Evolutionary conservation across 2,113 vertebrate genomes (phyloP), one percentile per base, ranked within the genome.

Genomic region (Dasypus novemcinctus): DNA sequence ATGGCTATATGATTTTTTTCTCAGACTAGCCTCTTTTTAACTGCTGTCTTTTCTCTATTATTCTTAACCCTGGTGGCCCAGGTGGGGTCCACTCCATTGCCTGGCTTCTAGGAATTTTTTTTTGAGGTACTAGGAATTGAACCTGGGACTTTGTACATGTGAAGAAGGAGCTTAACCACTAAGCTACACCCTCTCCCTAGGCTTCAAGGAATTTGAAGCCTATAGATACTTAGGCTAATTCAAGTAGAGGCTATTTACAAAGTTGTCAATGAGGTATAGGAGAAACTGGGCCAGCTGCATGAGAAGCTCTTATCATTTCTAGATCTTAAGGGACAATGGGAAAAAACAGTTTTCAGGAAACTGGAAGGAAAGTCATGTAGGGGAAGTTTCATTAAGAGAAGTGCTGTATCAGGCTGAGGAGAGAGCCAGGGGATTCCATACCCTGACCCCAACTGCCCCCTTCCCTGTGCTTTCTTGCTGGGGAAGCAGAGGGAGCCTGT

Each of bases 351-450:
- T n/a, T 38, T 4, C 7, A 25, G 75, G 20, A 63, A 14, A 41
- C 2, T 17, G 15, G 57, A 43, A 72, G 43, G 69, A 49, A 21
- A 49, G 7, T 21, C 20, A 13, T 31, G 1, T 4, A n/a, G 36
- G 11, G 11, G 27, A 59, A 61, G 38, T 43, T 11, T 54, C 64
- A 38, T 14, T 64, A 27, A n/a, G 78, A 43, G 9, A n/a, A 38
- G 17, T 38, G 25, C 7, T 59, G 5, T 20, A n/a, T n/a, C n/a
- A 10, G 59, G 2, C 31, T n/a, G 3, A 0, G 23, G 23, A 57
- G 46, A 68, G 7, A 31, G 31, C 18, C n/a, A 14, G 7, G 18
- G 36, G 4, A 5, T 36, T 25, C 54, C 13, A 15, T 13, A 46
- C 6, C 14, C 27, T 18, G 29, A 36, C 4, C 10, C 36, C n/a